Conservation (phyloP, 2,797 vertebrate genomes). For the Malurus splendens region DNA sequence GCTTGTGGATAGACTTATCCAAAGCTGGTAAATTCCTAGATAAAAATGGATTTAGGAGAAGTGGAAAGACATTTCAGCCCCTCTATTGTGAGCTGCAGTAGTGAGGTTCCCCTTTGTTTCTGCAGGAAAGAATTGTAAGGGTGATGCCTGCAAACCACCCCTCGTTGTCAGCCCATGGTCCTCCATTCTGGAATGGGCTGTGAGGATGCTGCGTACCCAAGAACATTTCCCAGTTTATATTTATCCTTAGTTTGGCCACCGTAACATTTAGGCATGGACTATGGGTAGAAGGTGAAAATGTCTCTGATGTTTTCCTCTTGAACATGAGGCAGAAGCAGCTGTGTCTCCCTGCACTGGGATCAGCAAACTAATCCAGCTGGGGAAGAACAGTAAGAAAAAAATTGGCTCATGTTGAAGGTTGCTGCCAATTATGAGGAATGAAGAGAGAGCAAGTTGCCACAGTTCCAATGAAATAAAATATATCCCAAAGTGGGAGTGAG, state of each 20-base stretch:
- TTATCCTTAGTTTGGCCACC: not conserved
- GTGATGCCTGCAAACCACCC: not conserved
- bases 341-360: not conserved
- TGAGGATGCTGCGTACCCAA: not conserved
- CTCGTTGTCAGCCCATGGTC: not conserved
- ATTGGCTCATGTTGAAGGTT: not conserved
- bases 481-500: not conserved
- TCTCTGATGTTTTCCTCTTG: not conserved
- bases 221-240: not conserved
- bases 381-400: not conserved
- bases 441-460: not conserved
- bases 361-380: not conserved
- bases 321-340: not conserved
- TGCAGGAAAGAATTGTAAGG: fast-evolving
- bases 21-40: not conserved
- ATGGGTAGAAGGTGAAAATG: fast-evolving
- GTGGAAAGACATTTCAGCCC: not conserved
- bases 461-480: not conserved
- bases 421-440: fast-evolving
- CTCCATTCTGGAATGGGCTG: not conserved
- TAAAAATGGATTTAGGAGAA: not conserved
- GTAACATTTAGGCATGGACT: not conserved
- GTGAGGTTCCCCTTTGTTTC: not conserved
- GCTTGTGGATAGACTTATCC: not conserved
- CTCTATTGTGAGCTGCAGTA: not conserved